Conservation (phyloP, 2,113 vertebrate genomes). For the Passer montanus region DNA sequence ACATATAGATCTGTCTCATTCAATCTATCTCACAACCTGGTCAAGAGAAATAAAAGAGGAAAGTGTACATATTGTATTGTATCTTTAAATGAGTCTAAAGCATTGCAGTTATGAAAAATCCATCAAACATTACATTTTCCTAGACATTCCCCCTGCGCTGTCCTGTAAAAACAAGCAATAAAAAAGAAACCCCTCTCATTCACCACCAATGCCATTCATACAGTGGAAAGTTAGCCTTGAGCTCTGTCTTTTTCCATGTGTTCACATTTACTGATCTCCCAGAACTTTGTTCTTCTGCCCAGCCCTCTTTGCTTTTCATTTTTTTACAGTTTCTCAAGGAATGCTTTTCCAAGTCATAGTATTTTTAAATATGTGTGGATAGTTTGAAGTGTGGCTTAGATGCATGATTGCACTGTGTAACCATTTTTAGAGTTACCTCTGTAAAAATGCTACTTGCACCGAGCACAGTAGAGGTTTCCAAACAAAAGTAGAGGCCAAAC, state of each 20-base stretch:
- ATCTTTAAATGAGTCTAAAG: background rate
- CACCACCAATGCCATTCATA: background rate
- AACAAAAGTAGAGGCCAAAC: background rate
- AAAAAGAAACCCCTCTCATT: background rate
- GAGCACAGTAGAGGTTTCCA: background rate
- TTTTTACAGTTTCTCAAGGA: background rate
- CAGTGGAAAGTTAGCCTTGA: background rate
- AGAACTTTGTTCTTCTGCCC: background rate
- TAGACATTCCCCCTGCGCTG: background rate
- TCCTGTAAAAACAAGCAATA: background rate
- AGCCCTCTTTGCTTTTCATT: background rate
- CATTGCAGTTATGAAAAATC: background rate
- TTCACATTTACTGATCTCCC: background rate
- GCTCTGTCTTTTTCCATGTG: background rate
- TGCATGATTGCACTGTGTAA: background rate
- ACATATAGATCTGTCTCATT: background rate
- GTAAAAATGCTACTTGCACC: background rate
- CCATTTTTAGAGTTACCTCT: background rate
- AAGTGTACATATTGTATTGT: background rate
- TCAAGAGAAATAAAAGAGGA: background rate
- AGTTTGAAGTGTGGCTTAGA: background rate
- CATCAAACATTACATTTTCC: background rate
- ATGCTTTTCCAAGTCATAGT: background rate
- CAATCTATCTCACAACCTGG: background rate
- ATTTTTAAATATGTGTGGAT: background rate